Evolutionary conservation across 2,888 invertebrate species (phyloP).

Genomic region (Erebia palarica): DNA sequence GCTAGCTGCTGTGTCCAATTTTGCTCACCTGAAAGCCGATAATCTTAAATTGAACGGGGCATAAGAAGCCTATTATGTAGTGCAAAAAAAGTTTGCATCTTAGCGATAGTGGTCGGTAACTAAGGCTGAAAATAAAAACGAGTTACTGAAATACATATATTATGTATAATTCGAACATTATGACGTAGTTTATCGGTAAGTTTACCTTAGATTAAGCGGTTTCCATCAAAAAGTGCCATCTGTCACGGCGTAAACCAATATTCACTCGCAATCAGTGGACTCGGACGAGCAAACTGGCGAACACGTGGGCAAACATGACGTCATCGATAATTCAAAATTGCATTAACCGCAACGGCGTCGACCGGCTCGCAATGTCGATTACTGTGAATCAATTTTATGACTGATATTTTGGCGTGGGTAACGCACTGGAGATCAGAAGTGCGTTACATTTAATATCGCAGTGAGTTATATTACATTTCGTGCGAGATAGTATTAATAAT

Average conservation of each 20-base stretch:
- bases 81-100: too few relatives aligned
- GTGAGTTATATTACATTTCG: too few relatives aligned
- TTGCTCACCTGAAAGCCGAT: too few relatives aligned
- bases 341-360: conserved; percentile 48
- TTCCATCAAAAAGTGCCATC: conserved; percentile 41
- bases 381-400: conserved; percentile 34
- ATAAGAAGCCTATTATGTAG: too few relatives aligned
- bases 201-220: conserved; percentile 14
- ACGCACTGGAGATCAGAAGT: conserved; percentile 13
- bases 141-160: too few relatives aligned
- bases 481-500: too few relatives aligned
- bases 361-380: conserved; percentile 32
- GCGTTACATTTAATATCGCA: conserved; percentile 1
- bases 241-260: conserved; percentile 69
- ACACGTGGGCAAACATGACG: conserved; percentile 71
- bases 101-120: too few relatives aligned
- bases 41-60: too few relatives aligned
- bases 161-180: too few relatives aligned
- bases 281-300: conserved; percentile 77
- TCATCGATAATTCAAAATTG: conserved; percentile 71
- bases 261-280: conserved; percentile 78
- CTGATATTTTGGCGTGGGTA: conserved; percentile 29
- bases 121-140: too few relatives aligned
- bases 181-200: not conserved
- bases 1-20: too few relatives aligned